These are phyloP conservation scores for Leptodactylus fallax DNA, from an alignment of 2,797 vertebrate species.

Conservation along the genomic window DNA sequence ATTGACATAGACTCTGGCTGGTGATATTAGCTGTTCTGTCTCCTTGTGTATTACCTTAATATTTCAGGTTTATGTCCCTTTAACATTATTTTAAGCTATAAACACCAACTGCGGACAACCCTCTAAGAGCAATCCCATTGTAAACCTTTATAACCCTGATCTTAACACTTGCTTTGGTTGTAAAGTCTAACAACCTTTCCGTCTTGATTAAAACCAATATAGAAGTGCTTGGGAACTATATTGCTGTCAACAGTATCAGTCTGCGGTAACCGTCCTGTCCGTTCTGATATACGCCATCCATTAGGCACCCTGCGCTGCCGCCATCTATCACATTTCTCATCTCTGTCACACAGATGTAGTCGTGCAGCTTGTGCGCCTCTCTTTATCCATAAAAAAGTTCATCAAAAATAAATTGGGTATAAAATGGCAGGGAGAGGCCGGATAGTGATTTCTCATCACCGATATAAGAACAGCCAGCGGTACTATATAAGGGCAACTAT, in stretches of 20 bases:
- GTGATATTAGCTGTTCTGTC: too few species aligned
- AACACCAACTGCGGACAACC: neutral
- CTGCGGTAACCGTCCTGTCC: slow-evolving; percentile 5
- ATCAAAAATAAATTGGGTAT: slow-evolving; percentile 22
- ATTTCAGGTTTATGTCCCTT: neutral
- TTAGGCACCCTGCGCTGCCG: neutral
- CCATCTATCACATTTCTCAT: slow-evolving; percentile 23
- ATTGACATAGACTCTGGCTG: too few species aligned
- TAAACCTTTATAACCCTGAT: neutral
- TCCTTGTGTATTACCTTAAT: too few species aligned
- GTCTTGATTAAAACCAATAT: slow-evolving; percentile 3
- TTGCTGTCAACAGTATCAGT: neutral
- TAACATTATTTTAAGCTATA: neutral
- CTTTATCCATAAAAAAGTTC: slow-evolving; percentile 15
- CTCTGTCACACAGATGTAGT: neutral
- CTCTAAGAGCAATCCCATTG: neutral
- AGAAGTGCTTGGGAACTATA: neutral
- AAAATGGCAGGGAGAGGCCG: neutral
- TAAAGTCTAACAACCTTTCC: neutral
- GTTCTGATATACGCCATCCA: slow-evolving; percentile 7
- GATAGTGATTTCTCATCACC: neutral
- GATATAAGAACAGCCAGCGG: neutral
- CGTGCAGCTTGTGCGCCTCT: neutral
- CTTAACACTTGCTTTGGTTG: slow-evolving; percentile 4
- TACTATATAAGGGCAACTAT: neutral